Base-by-base conservation (phyloP, 2,888 invertebrate genomes). In the Coelinius sp. region DNA sequence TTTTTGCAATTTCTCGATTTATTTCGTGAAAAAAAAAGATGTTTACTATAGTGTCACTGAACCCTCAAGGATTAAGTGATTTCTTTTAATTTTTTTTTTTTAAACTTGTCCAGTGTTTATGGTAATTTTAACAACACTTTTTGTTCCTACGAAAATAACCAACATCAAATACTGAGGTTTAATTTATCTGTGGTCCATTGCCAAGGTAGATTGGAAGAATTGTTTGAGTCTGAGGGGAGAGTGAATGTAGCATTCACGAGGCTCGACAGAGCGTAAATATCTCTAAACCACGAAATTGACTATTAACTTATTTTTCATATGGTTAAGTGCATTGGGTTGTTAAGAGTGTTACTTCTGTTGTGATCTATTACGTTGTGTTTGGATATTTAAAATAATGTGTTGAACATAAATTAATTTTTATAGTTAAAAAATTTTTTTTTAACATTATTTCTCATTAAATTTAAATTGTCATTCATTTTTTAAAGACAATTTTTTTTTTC, bases 161-260 rank as follows among this genome's bases (percentile, higher is more conserved):
- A 3, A 17, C 41, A 10, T 35, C 35, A 44, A 20, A 17, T n/a
- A n/a, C 46, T 49, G 6, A 49, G 46, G 46, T 49, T 8, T 12
- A 14, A 68, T 59, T 27, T 17, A 59, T 31, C 27, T 63, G 52
- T 63, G 35, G 35, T 52, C 38, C 70, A 71, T 66, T 71, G 70
- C 66, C 70, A 71, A 71, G 70, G 70, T 71, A 59, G 59, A 49
- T n/a, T 14, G 10, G 12, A 31, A 12, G 25, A 25, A 56, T 56
- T 56, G 46, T 49, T n/a, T n/a, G 17, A 59, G 20, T 59, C 35
- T 35, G 35, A 10, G 17, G 59, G 35, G 35, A 56, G 67, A 53
- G 35, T 35, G 31, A 46, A n/a, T n/a, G n/a, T 35, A 35, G 62
- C 46, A 71, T 62, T 71, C 41, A 52, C 17, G n/a, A 27, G 35